Conservation (phyloP, 2,797 vertebrate species). For the Rhynchonycteris naso region DNA sequence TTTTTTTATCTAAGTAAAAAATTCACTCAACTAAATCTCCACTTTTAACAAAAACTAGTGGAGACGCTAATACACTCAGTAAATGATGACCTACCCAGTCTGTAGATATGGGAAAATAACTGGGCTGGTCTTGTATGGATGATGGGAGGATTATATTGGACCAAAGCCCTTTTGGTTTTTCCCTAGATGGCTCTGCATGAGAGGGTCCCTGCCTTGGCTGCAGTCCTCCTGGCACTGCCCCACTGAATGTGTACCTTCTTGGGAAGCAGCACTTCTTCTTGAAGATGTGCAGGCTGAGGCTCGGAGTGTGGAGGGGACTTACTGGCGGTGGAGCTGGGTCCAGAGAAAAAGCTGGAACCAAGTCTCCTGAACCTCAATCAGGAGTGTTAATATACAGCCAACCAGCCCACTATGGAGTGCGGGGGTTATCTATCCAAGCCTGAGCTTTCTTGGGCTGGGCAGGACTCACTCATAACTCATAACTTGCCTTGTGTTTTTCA, state of each 20-base stretch:
- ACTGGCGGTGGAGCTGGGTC: not conserved
- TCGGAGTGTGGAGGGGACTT: not conserved
- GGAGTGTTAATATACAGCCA: not conserved
- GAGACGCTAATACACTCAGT: not conserved
- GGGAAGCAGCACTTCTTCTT: not conserved
- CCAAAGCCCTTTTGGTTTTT: not conserved
- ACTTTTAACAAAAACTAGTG: not conserved
- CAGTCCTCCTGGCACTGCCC: not conserved
- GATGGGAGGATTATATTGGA: not conserved
- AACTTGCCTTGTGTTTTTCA: constrained; percentile 77
- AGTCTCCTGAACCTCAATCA: not conserved
- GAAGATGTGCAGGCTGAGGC: not conserved
- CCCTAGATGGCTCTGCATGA: not conserved
- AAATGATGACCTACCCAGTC: not conserved
- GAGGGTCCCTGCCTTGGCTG: not conserved
- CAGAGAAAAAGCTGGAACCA: not conserved
- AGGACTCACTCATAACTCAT: not conserved
- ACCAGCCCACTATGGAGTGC: not conserved
- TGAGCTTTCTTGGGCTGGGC: accelerated
- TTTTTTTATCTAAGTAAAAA: not conserved
- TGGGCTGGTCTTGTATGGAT: not conserved
- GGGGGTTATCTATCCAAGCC: not conserved
- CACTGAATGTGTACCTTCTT: not conserved
- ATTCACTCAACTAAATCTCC: not conserved
- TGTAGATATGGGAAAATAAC: not conserved